Evolutionary conservation across 2,113 vertebrate species (phyloP).

Genomic region (Ptilonorhynchus violaceus): DNA sequence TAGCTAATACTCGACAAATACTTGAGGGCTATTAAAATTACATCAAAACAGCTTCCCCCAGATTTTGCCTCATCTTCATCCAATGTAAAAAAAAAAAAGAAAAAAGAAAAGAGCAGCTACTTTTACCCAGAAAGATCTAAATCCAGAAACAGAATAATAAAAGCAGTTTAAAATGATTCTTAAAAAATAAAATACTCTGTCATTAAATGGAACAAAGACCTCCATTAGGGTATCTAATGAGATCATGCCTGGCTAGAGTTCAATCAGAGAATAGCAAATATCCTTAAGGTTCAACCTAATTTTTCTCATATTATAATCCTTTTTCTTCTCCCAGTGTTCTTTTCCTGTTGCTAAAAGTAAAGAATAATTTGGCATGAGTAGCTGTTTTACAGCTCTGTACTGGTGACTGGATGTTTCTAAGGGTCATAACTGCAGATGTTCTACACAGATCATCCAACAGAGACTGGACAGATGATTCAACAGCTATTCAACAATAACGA

Average conservation of each 20-base stretch:
- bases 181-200: background rate
- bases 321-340: background rate
- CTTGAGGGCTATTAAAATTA: conserved; percentile 41
- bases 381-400: background rate
- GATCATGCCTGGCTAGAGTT: conserved; percentile 14
- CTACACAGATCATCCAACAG: background rate
- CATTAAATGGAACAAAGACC: conserved; percentile 15
- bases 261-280: background rate
- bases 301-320: background rate
- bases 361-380: background rate
- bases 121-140: background rate
- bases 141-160: background rate
- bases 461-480: background rate
- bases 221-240: conserved; percentile 11
- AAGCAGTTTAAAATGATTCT: background rate
- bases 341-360: background rate
- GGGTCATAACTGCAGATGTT: background rate
- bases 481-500: background rate
- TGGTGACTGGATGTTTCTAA: background rate
- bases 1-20: conserved; percentile 52
- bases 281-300: background rate
- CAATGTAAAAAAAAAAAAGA: background rate
- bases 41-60: conserved; percentile 9
- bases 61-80: conserved; percentile 34
- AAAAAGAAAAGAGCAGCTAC: background rate